Evolutionary conservation across 1,140 invertebrate species (phyloP), one percentile per base, ranked within the genome.

Genomic region (Drosophila ambigua): DNA sequence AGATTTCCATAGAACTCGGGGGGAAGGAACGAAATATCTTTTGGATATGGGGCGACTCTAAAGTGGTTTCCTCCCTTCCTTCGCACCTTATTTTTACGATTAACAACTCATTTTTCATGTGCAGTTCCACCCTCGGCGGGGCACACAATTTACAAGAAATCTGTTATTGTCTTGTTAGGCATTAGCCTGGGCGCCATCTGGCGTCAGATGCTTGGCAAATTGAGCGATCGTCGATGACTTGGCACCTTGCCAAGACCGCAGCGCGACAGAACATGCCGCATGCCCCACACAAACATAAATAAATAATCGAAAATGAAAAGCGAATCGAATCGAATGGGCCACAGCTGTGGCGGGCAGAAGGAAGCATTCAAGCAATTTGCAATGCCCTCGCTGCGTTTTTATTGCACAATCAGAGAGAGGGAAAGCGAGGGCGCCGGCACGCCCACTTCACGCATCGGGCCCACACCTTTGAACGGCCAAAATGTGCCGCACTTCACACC

Each of bases 401-500:
- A 87, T 87, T 87, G 82, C 82, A 87, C 82, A 85, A 85, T 85
- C 82, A 87, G 78, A 83, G 87, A 20, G 82, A 65, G 75, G 60
- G 77, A 61, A 58, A 28, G 64, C 60, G 77, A 61, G 76, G 80
- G 54, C 80, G 65, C 61, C 53, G 60, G 54, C 78, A 82, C 82
- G 80, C 82, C 82, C 82, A 72, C 82, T 85, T 85, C 75, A 75
- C 69, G 65, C 80, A 84, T 74, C 73, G 31, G 35, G 53, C 64
- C 58, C 48, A 48, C 83, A 88, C 83, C 82, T 88, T 72, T 81
- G 50, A 50, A 46, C 48, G 49, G 50, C 0, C 4, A 55, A 62
- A 87, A 85, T 81, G 78, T 85, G 81, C 73, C 69, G 74, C 83
- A 88, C 75, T 87, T 87, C 67, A 88, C 82, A 87, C 82, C 78